Conservation (phyloP, 2,113 vertebrate species). For the Dicentrarchus labrax region DNA sequence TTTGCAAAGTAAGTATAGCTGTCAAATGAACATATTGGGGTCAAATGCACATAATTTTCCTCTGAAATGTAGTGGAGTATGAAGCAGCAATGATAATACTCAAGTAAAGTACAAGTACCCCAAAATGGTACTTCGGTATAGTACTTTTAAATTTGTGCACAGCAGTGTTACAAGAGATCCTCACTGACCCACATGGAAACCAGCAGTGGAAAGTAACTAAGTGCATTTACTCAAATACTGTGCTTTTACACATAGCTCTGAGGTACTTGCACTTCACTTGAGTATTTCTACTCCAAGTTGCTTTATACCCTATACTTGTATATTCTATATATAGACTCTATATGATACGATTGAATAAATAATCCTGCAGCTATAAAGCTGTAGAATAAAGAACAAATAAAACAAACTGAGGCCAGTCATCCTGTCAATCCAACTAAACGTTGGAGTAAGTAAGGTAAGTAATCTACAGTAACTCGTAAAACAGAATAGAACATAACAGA, state of each 20-base stretch:
- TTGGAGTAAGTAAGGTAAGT: no score
- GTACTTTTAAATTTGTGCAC: background rate
- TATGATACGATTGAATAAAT: background rate
- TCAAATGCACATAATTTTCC: background rate
- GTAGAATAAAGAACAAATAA: slow-evolving; percentile 4
- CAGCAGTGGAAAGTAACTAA: background rate
- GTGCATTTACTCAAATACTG: background rate
- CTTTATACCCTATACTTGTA: background rate
- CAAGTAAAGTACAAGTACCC: background rate
- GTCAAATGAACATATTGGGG: background rate
- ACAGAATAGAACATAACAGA: background rate
- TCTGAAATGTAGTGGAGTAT: background rate
- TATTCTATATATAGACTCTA: background rate
- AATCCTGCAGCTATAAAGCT: background rate
- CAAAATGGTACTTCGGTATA: background rate
- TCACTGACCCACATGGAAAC: background rate
- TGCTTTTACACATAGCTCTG: background rate
- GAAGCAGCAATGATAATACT: background rate
- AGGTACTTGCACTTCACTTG: background rate
- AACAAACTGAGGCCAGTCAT: background rate
- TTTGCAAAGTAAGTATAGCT: background rate
- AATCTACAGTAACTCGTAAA: background rate
- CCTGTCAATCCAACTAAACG: background rate
- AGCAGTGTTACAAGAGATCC: background rate
- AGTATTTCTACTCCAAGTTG: background rate